Conservation (phyloP, 2,797 vertebrate genomes). For the Salmo trutta region DNA sequence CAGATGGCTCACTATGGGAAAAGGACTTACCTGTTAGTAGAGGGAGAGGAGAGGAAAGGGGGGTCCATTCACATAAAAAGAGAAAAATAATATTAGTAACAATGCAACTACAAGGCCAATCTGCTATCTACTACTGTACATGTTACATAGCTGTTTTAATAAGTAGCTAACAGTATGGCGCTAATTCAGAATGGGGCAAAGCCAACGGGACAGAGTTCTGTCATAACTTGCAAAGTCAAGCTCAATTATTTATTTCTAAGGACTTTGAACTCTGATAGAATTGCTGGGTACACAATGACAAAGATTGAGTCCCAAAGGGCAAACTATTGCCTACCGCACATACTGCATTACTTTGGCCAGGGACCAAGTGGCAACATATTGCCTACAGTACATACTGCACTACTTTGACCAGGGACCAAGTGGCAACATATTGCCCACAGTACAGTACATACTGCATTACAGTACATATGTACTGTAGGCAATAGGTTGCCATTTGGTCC, state of each 20-base stretch:
- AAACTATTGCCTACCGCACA: too few relatives aligned
- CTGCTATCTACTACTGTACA: neutral
- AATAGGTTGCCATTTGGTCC: too few relatives aligned
- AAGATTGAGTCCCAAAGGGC: too few relatives aligned
- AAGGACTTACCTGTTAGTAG: neutral
- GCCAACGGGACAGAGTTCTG: neutral
- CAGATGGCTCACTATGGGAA: neutral
- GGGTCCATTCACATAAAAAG: neutral
- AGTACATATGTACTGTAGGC: too few relatives aligned
- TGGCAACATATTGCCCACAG: too few relatives aligned
- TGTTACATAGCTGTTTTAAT: neutral
- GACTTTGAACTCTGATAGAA: slow-evolving; percentile 7
- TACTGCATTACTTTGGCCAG: too few relatives aligned
- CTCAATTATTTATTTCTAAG: slow-evolving; percentile 6
- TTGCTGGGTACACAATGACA: neutral
- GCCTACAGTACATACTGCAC: too few relatives aligned
- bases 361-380: too few relatives aligned
- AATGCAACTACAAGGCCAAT: neutral
- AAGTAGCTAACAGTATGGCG: neutral
- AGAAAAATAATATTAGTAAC: neutral
- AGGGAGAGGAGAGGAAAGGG: neutral
- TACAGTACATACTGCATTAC: too few relatives aligned
- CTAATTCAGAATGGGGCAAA: neutral
- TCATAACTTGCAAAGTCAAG: neutral
- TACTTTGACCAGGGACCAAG: too few relatives aligned